phyloP scores from a whole-genome alignment of 2,797 vertebrate genomes.

The Spinus olivaceus region DNA sequence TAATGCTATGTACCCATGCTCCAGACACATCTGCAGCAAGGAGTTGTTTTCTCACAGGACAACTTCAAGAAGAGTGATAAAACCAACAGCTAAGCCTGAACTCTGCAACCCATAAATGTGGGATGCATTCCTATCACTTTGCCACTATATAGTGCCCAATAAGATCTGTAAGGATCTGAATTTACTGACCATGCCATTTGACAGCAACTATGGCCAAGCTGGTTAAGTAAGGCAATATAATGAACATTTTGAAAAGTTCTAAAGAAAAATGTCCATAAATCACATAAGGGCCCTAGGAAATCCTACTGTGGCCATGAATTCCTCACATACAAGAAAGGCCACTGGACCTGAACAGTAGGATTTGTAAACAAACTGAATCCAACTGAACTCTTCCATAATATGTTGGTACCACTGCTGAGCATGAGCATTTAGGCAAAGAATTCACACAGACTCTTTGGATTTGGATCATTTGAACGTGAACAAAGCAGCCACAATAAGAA shows the following conservation, averaged over 20 bases:
- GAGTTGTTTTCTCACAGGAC: background rate
- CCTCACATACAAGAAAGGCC: background rate
- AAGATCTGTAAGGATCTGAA: background rate
- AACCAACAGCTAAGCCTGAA: background rate
- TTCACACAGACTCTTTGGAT: background rate
- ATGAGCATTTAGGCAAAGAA: background rate
- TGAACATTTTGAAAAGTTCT: background rate
- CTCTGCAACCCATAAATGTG: accelerated
- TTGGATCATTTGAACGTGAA: background rate
- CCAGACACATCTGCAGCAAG: background rate
- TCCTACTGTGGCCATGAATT: background rate
- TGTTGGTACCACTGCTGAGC: background rate
- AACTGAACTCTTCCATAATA: background rate
- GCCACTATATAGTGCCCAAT: accelerated
- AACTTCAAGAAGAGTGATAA: background rate
- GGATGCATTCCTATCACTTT: background rate
- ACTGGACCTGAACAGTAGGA: background rate
- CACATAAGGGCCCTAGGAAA: background rate
- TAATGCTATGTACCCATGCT: background rate
- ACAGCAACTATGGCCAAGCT: background rate
- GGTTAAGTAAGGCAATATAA: background rate
- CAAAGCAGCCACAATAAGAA: background rate
- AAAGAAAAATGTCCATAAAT: background rate
- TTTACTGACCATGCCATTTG: background rate
- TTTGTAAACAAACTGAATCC: background rate